phyloP scores from a whole-genome alignment of 2,888 invertebrate genomes.

The Andrena hattorfiana region DNA sequence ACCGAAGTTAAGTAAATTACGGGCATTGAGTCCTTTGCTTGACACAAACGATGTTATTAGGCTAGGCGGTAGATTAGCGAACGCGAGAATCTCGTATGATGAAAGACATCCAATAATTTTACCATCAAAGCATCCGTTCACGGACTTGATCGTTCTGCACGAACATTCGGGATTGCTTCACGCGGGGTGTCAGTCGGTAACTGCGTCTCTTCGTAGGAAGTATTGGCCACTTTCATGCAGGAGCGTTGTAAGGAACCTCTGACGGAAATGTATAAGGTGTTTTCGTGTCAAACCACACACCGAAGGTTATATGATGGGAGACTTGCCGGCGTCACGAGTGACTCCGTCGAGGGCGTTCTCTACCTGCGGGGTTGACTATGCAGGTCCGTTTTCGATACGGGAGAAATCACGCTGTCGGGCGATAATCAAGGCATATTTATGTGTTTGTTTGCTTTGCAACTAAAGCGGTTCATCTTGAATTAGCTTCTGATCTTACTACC shows the following conservation, averaged over 20 bases:
- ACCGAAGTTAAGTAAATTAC: neutral
- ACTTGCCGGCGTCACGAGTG: slow-evolving; percentile 4
- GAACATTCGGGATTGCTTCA: neutral
- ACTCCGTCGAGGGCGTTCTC: too few relatives aligned
- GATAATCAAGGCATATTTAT: neutral
- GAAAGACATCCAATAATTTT: slow-evolving; percentile 20
- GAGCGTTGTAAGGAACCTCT: neutral
- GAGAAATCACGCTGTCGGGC: neutral
- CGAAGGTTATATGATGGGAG: neutral
- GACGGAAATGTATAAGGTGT: slow-evolving; percentile 15
- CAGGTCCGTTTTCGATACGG: too few relatives aligned
- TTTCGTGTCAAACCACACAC: neutral
- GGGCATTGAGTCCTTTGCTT: neutral
- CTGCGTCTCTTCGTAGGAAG: neutral
- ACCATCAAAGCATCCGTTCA: neutral
- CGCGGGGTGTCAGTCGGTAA: neutral
- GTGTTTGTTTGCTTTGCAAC: slow-evolving; percentile 19
- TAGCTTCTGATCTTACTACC: neutral
- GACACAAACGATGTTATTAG: neutral
- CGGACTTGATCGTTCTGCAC: neutral
- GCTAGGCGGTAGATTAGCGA: neutral
- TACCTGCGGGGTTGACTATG: too few relatives aligned
- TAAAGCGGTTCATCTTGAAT: neutral
- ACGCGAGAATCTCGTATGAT: neutral
- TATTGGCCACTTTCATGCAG: slow-evolving; percentile 31